Evolutionary conservation across 2,888 invertebrate genomes (phyloP), one percentile per base, ranked within the genome.

Genomic region (Hedychridium roseum): DNA sequence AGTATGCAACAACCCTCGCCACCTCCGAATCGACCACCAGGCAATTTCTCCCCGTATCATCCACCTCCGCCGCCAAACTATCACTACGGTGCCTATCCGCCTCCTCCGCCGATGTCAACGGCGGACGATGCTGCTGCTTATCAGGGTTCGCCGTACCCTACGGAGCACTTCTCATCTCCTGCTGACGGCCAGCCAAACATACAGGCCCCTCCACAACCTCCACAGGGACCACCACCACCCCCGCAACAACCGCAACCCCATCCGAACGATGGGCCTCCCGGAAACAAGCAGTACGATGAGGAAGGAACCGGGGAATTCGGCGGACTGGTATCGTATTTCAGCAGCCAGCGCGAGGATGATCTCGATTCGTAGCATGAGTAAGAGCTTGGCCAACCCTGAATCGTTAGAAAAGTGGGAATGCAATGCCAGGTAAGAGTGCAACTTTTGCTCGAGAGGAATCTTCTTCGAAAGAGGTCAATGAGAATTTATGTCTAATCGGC

Each of bases 261-360:
- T 50, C 63, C 66, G 1, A 53, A 49, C 30, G 57, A 54, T 17
- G 40, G 47, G 7, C 48, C 18, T 37, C 49, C 54, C 7, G 73
- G 61, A 9, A 71, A 64, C 34, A 78, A 78, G 55, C 81, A 81
- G 49, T 72, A 80, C 40, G 80, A 78, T 50, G 79, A 82, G 64
- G 86, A 85, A 49, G 83, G 82, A 7, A 78, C 85, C 55, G 87
- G 92, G 37, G 93, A 92, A 74, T 94, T 94, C 79, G 93, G 93
- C 27, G 94, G 94, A 2, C 84, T 94, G 67, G 94, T 94, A 49
- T 93, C 92, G 77, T 94, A 94, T 81, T 94, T 94, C 80, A 93
- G 93, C 64, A 92, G 92, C 74, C 94, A 94, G 79, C 86, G 86
- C 64, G 90, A 93, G 77, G 93, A 93, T 74, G 92, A 93, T 80